phyloP scores from a whole-genome alignment of 2,113 vertebrate genomes.

The Strix uralensis region DNA sequence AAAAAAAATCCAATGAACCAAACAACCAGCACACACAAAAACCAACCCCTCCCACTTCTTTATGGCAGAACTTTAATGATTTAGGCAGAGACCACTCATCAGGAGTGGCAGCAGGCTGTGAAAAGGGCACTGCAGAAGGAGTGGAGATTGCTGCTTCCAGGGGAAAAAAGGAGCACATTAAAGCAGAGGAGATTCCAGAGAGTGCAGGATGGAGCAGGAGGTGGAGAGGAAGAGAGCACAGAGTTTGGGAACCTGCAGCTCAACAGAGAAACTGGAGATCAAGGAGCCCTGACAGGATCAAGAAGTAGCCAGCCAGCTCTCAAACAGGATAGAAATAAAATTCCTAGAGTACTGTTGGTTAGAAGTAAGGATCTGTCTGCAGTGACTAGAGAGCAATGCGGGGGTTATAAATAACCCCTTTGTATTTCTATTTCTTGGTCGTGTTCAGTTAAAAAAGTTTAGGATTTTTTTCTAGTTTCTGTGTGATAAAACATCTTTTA shows the following conservation, averaged over 20 bases:
- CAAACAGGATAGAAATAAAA: background rate
- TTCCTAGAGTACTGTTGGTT: background rate
- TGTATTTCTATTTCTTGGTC: background rate
- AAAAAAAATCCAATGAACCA: background rate
- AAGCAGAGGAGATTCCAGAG: background rate
- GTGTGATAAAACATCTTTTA: background rate
- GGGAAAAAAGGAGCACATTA: background rate
- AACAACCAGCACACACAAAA: background rate
- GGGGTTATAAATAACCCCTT: background rate
- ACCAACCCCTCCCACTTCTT: background rate
- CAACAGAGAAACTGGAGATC: background rate
- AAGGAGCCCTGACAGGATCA: background rate
- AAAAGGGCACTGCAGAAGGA: background rate
- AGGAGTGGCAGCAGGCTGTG: background rate
- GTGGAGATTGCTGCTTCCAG: background rate
- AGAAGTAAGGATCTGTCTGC: background rate
- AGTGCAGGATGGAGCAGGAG: background rate
- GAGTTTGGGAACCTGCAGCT: background rate
- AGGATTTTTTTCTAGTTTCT: background rate
- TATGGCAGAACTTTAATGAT: background rate
- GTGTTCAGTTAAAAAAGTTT: background rate
- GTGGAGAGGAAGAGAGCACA: background rate
- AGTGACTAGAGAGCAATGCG: background rate
- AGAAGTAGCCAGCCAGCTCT: background rate
- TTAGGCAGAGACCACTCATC: background rate